phyloP scores from a whole-genome alignment of 2,113 vertebrate species.

The Panthera tigris region DNA sequence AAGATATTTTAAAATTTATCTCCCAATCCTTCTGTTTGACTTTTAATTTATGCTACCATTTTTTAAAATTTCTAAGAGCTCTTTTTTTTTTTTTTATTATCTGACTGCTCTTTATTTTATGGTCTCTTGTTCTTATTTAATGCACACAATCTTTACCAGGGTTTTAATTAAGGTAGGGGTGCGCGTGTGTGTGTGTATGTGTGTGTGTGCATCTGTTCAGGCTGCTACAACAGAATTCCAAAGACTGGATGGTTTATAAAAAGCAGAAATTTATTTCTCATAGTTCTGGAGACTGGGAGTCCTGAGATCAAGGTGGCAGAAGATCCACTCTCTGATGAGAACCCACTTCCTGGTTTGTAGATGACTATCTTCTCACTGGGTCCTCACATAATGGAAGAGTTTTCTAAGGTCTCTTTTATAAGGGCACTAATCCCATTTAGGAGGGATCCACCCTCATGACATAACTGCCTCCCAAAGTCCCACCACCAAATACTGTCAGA shows the following conservation, averaged over 20 bases:
- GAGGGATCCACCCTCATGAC: background rate
- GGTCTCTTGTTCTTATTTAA: background rate
- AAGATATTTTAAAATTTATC: background rate
- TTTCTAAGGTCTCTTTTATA: background rate
- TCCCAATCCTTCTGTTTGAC: background rate
- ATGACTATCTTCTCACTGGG: background rate
- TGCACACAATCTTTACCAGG: background rate
- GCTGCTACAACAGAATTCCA: background rate
- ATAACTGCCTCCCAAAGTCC: background rate
- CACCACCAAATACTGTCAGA: background rate
- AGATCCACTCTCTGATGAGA: background rate
- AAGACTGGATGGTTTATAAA: background rate
- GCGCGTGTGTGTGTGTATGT: background rate
- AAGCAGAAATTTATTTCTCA: background rate
- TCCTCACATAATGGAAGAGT: background rate
- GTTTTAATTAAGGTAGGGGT: background rate
- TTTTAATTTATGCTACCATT: background rate
- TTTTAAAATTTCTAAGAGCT: background rate
- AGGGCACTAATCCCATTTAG: background rate
- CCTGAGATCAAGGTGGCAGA: background rate
- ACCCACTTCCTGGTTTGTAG: no score
- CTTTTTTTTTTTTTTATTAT: conserved; percentile 19
- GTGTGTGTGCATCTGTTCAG: background rate
- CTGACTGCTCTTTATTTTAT: background rate
- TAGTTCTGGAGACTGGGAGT: background rate